Base-by-base conservation (phyloP, 1,140 invertebrate species). In the Sycobia sp. region DNA sequence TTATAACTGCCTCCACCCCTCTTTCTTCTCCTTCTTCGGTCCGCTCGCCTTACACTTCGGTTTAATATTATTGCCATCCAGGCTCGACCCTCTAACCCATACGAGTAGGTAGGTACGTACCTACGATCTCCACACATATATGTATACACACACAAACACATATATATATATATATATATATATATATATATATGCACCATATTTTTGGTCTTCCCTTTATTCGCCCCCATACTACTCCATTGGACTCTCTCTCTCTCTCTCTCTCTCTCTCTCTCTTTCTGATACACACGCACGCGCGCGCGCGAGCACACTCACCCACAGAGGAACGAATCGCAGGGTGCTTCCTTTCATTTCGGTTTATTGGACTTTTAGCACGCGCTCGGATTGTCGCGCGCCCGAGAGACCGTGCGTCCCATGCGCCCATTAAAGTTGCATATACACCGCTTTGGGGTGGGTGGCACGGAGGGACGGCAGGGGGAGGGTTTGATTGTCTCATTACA, bases 21-120 rank as follows among this genome's bases (percentile, higher is more conserved):
- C n/a, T n/a, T n/a, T n/a, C n/a, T n/a, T n/a, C n/a, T n/a, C n/a
- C n/a, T n/a, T n/a, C n/a, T n/a, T n/a, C 29, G 27, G 11, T n/a
- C 9, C 18, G 14, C 34, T 16, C 36, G 16, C 49, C 38, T n/a
- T 44, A 49, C 38, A 75, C 73, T 72, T 76, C 71, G 70, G 65
- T 73, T 73, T 74, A 76, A 75, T 78, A 75, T 74, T 76, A 79
- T 78, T 74, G 74, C 68, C 62, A 46, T 34, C n/a, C 29, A 11
- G 29, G 36, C 68, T 69, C 59, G 38, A 53, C 25, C 22, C 29
- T 53, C 16, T n/a, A n/a, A n/a, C n/a, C n/a, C n/a, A n/a, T n/a
- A n/a, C n/a, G n/a, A n/a, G n/a, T n/a, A n/a, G n/a, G n/a, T n/a
- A n/a, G n/a, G n/a, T n/a, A n/a, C n/a, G n/a, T n/a, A n/a, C n/a